phyloP scores from a whole-genome alignment of 2,113 vertebrate genomes.

The Australoheros scitulus region DNA sequence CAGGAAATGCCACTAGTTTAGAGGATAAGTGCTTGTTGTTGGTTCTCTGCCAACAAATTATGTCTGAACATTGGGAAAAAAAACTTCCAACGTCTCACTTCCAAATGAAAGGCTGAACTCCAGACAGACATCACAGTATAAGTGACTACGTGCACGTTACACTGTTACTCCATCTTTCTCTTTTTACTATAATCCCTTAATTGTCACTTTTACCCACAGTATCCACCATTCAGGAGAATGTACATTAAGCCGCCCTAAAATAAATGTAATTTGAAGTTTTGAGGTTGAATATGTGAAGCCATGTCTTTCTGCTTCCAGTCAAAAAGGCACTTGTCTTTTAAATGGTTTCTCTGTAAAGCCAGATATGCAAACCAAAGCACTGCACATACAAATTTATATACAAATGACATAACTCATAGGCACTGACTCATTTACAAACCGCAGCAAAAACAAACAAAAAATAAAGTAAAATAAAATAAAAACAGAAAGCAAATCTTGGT shows the following conservation, averaged over 20 bases:
- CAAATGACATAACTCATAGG: conserved; percentile 51
- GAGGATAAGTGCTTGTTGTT: neutral
- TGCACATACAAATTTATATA: conserved; percentile 51
- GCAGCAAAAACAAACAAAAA: conserved; percentile 18
- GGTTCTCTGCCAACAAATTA: neutral
- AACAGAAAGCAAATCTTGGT: conserved; percentile 48
- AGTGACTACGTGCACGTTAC: conserved; percentile 8
- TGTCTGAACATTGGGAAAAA: neutral
- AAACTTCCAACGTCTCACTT: neutral
- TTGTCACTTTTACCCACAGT: neutral
- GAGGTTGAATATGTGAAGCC: conserved; percentile 14
- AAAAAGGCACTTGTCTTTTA: conserved; percentile 66
- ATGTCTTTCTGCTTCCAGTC: conserved; percentile 52
- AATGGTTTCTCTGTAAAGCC: conserved; percentile 20
- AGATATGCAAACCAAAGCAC: conserved; percentile 58
- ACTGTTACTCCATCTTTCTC: neutral
- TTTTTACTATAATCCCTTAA: neutral
- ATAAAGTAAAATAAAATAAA: neutral
- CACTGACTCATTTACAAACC: conserved; percentile 65
- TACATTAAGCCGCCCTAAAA: neutral
- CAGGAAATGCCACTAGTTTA: neutral
- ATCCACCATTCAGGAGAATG: neutral
- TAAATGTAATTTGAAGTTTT: neutral
- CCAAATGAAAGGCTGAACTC: conserved; percentile 2
- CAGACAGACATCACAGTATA: neutral